Percentiles rank a stretch among this genome's conserved stretches.
Evolutionary conservation across 2,797 vertebrate genomes (phyloP).

Genomic region (Saxicola maurus): DNA sequence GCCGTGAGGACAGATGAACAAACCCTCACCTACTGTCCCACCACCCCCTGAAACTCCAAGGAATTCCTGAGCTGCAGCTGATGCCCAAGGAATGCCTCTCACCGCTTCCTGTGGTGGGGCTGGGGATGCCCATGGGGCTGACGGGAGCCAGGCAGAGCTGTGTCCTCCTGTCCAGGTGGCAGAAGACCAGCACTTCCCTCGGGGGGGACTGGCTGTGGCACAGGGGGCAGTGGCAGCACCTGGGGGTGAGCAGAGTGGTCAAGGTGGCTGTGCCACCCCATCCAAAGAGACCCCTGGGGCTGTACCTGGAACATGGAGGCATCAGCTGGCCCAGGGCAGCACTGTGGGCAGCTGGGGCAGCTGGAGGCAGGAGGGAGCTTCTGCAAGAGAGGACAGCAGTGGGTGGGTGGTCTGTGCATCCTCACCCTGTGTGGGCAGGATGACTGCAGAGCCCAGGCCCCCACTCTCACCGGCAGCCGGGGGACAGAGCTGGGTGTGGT

Average conservation of each 20-base stretch:
- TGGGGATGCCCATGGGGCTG: not conserved
- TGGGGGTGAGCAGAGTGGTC: not conserved
- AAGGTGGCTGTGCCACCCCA: not conserved
- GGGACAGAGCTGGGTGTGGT: accelerated
- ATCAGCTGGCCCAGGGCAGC: not conserved
- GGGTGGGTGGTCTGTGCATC: not conserved
- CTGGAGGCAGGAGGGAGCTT: not conserved
- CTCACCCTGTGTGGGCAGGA: accelerated
- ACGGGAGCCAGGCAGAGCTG: accelerated
- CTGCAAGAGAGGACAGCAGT: not conserved
- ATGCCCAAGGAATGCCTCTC: not conserved
- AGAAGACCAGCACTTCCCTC: not conserved
- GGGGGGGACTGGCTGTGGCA: accelerated
- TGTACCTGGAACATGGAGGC: not conserved
- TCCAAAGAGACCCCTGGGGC: accelerated
- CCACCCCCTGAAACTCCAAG: accelerated
- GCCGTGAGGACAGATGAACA: not conserved
- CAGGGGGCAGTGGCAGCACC: not conserved
- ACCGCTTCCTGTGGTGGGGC: not conserved
- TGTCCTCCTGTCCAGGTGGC: not conserved
- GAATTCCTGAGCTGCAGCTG: not conserved
- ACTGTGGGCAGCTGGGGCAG: not conserved
- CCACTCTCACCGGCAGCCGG: not conserved
- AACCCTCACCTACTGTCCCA: accelerated
- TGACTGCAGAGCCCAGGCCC: accelerated